These are phyloP conservation scores for Acomys russatus DNA, from an alignment of 2,797 vertebrate genomes.

Conservation along the genomic window DNA sequence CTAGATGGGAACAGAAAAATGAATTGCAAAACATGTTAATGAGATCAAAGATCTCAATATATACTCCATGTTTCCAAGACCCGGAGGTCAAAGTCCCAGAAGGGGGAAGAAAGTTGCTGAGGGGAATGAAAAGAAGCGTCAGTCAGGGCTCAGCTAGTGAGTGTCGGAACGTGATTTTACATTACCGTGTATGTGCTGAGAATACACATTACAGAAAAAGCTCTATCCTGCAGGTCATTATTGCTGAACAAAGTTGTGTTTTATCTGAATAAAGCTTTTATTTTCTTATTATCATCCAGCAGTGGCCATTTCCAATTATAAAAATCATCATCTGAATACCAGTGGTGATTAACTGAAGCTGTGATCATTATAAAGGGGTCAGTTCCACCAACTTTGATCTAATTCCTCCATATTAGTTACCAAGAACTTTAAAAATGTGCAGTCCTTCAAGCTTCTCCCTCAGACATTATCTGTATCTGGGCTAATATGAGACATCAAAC, in stretches of 20 bases:
- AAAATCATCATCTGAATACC: conserved; percentile 58
- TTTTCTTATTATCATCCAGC: conserved; percentile 30
- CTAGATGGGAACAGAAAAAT: conserved; percentile 67
- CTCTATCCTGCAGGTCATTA: not conserved
- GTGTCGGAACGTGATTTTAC: conserved; percentile 43
- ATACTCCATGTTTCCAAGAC: conserved; percentile 56
- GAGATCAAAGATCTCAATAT: conserved; percentile 76
- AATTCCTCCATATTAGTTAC: conserved; percentile 37
- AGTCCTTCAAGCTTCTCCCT: not conserved
- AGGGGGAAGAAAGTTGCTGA: not conserved
- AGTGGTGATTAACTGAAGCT: conserved; percentile 60
- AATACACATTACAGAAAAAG: conserved; percentile 30
- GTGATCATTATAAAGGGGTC: conserved; percentile 7
- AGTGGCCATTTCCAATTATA: conserved; percentile 31
- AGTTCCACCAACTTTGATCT: conserved; percentile 47
- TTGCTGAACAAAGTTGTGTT: conserved; percentile 48
- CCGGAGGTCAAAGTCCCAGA: conserved; percentile 66
- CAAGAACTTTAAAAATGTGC: not conserved
- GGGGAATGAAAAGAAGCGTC: not conserved
- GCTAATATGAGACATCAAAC: not conserved
- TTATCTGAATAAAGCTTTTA: conserved; percentile 60
- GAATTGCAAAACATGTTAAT: conserved; percentile 80
- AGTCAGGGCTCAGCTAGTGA: conserved; percentile 21
- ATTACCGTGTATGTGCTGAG: conserved; percentile 46
- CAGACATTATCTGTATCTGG: not conserved